Evolutionary conservation across 2,113 vertebrate genomes (phyloP), one percentile per base, ranked within the genome.

Genomic region (Perognathus longimembris): DNA sequence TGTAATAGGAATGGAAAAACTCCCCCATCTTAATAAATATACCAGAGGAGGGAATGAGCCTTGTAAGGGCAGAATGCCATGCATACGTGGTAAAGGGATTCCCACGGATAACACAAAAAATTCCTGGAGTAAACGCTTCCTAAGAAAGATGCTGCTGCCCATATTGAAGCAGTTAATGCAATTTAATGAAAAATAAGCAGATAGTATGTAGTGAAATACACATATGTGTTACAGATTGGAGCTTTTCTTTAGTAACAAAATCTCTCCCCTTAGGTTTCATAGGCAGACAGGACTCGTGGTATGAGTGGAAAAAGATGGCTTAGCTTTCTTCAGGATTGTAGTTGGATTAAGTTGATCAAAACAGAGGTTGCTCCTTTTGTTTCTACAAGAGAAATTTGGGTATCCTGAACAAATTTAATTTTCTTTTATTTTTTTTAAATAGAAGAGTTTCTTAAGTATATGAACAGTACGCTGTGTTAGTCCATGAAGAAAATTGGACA

Each of bases 151-250:
- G 94, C 92, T 63, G 90, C 71, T 24, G 7, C 38, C 66, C 94
- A 96, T 81, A 79, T 79, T 96, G 95, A 94, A 96, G 63, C 86
- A 94, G 89, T 97, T 96, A 97, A 94, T 89, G 69, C 80, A 96
- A 90, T 87, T 96, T 93, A 95, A 95, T 92, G 94, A 97, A 96
- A n/a, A 96, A 96, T 90, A 93, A 95, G 93, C 94, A 97, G 95
- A 96, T 79, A 89, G 71, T 86, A 10, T 84, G 66, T 38, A 88
- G 67, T 22, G 79, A 88, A 93, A 87, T 50, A 76, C 91, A 95
- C 92, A 90, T 85, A 88, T 95, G 95, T 80, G 86, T 92, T 95
- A 95, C 95, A 94, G 94, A 95, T 94, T 90, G 83, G 22, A 88
- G 85, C 78, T 93, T 94, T 96, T 96, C 96, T 94, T 93, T 95